Evolutionary conservation across 2,888 invertebrate genomes (phyloP), one percentile per base, ranked within the genome.

Genomic region (Leucophenga maculata): DNA sequence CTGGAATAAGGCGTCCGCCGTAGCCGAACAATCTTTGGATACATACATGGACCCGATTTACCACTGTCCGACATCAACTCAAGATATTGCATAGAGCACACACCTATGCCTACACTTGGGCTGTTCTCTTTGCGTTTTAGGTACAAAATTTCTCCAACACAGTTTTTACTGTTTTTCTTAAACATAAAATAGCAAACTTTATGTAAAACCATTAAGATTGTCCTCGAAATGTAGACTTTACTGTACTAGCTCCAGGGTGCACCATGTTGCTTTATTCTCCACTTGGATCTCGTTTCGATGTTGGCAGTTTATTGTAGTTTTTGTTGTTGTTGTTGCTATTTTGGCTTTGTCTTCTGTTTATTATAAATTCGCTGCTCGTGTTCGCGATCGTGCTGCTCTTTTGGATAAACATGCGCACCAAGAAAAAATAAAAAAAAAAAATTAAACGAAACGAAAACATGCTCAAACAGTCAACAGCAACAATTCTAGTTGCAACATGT

Each of bases 181-280:
- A n/a, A n/a, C n/a, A n/a, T n/a, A n/a, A n/a, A n/a, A n/a, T n/a
- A n/a, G n/a, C n/a, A n/a, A n/a, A n/a, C n/a, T n/a, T n/a, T n/a
- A n/a, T n/a, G n/a, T n/a, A n/a, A n/a, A n/a, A n/a, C n/a, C n/a
- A n/a, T n/a, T n/a, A n/a, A n/a, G n/a, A 26, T 26, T 26, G 39
- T 39, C 8, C 11, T 3, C 8, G 1, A 39, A 39, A 6, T 39
- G 8, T 39, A 39, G 39, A 39, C 8, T 39, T 39, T 39, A 39
- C 39, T 68, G 80, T 69, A 20, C 4, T 50, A 80, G 81, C 80
- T 82, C 79, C 84, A 80, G 82, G 84, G 80, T 80, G 84, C 82
- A 84, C 69, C 62, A 50, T 32, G 26, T 16, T 52, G 32, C 26
- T 66, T 54, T 31, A 22, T 54, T 31, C 13, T 55, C 22, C 32